phyloP scores from a whole-genome alignment of 1,140 invertebrate genomes.

The Lordiphosa clarofinis region DNA sequence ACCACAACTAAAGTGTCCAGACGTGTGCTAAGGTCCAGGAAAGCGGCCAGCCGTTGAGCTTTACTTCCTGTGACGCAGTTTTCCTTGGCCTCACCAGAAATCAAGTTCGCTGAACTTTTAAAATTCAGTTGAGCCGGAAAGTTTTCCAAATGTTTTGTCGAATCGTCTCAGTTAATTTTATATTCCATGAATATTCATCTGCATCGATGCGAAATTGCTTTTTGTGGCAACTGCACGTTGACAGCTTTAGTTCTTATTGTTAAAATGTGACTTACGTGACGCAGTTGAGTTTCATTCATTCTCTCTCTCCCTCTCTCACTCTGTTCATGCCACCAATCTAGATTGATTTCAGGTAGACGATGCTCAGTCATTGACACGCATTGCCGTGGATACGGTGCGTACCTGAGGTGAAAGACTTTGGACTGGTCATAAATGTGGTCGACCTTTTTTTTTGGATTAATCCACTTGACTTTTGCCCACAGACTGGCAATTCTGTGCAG shows the following conservation, averaged over 20 bases:
- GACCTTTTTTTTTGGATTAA: slow-evolving; percentile 10
- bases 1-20: no score
- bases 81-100: no score
- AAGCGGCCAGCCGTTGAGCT: neutral
- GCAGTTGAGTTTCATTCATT: neutral
- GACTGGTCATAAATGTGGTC: slow-evolving; percentile 11
- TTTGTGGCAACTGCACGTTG: slow-evolving; percentile 1
- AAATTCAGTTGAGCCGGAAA: no score
- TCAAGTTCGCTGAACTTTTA: no score
- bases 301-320: no score
- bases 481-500: slow-evolving; percentile 18
- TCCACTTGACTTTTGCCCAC: slow-evolving; percentile 2
- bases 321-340: neutral
- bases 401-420: neutral
- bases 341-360: slow-evolving; percentile 17
- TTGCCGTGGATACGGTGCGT: neutral
- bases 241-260: slow-evolving; percentile 5
- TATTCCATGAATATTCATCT: no score
- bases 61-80: no score
- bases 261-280: slow-evolving; percentile 3
- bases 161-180: no score
- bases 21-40: no score
- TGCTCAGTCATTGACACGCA: slow-evolving; percentile 17
- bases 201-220: no score
- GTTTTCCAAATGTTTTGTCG: no score